These are phyloP conservation scores for Suillia variegata DNA, from an alignment of 2,888 invertebrate genomes.

Conservation along the genomic window DNA sequence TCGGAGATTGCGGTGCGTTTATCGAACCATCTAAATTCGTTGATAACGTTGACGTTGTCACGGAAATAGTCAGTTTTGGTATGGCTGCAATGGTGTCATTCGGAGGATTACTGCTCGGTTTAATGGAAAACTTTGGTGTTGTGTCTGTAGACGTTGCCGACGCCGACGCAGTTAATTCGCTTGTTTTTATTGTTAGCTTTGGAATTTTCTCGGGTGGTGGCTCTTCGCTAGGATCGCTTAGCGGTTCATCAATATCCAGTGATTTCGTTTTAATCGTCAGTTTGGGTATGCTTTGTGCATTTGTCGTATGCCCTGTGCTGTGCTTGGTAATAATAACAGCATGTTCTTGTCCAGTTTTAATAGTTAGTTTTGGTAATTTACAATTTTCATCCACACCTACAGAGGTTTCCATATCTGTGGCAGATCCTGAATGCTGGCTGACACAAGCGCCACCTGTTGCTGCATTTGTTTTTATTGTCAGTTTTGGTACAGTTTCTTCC, in stretches of 20 bases:
- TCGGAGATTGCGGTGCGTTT: conserved; percentile 50
- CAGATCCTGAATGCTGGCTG: conserved; percentile 30
- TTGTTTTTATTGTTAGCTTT: conserved; percentile 59
- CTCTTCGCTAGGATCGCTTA: conserved; percentile 20
- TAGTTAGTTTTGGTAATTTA: conserved; percentile 62
- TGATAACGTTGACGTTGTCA: no score
- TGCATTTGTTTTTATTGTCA: conserved; percentile 54
- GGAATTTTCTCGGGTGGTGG: conserved; percentile 55
- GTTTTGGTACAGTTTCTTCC: conserved; percentile 51
- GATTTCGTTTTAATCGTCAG: conserved; percentile 59
- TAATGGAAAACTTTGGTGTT: conserved; percentile 32
- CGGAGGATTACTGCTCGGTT: conserved; percentile 18
- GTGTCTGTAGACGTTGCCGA: neutral
- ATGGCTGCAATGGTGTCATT: conserved; percentile 20
- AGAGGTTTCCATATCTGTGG: conserved; percentile 16
- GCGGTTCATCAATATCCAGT: conserved; percentile 43
- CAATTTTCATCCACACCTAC: conserved; percentile 16
- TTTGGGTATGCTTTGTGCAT: conserved; percentile 58
- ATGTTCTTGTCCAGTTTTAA: conserved; percentile 57
- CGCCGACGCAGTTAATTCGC: conserved; percentile 20
- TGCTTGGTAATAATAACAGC: conserved; percentile 62
- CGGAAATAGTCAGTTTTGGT: conserved; percentile 37
- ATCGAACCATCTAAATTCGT: conserved; percentile 36
- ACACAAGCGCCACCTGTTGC: conserved; percentile 25
- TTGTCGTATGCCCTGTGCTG: conserved; percentile 44